phyloP scores from a whole-genome alignment of 2,797 vertebrate genomes.

The Coccyzus lansbergi region DNA sequence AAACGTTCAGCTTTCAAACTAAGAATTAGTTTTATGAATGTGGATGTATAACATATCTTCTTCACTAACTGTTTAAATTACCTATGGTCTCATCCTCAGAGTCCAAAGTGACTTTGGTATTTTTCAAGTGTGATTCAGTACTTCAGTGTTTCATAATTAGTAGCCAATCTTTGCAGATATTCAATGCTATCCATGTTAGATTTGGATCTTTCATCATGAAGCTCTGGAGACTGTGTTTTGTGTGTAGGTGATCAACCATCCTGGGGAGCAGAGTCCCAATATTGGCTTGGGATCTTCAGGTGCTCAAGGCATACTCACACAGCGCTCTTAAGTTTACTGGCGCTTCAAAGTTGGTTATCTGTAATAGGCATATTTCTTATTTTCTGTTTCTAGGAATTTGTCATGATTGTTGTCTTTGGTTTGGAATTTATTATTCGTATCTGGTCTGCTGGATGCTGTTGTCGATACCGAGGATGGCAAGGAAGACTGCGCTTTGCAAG shows the following conservation, averaged over 20 bases:
- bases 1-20: background rate
- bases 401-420: conserved; percentile 98
- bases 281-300: background rate
- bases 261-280: background rate
- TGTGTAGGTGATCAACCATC: background rate
- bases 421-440: conserved; percentile 94
- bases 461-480: conserved; percentile 96
- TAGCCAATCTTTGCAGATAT: background rate
- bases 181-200: background rate
- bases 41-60: background rate
- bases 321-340: background rate
- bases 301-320: background rate
- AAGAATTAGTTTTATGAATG: background rate
- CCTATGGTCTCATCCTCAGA: background rate
- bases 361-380: conserved; percentile 33
- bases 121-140: background rate
- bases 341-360: background rate
- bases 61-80: background rate
- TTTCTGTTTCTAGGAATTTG: conserved; percentile 87
- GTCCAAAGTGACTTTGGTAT: background rate
- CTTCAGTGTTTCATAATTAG: background rate
- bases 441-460: conserved; percentile 97
- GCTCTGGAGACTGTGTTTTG: background rate
- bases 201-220: background rate
- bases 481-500: conserved; percentile 92